Conservation (phyloP, 2,888 invertebrate species). For the Oligia strigilis region DNA sequence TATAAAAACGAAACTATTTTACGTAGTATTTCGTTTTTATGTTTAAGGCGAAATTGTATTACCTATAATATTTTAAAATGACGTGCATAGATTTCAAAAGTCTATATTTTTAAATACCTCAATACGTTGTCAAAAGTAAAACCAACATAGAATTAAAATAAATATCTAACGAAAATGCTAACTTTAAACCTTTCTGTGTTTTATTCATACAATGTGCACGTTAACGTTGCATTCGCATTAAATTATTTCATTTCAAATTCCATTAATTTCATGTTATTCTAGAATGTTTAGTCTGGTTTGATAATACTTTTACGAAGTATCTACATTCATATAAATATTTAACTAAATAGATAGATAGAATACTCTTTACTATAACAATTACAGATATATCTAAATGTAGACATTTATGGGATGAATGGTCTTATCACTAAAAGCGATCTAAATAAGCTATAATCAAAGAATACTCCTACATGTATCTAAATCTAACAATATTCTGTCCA, state of each 20-base stretch:
- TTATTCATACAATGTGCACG: not conserved
- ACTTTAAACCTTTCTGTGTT: not conserved
- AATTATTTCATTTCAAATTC: not conserved
- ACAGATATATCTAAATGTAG: not conserved
- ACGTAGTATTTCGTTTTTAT: not conserved
- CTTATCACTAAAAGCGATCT: not conserved
- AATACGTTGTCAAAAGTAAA: not conserved
- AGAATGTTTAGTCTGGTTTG: not conserved
- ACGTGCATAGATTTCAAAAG: not conserved
- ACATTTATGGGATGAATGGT: not conserved
- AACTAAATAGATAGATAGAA: too few relatives aligned
- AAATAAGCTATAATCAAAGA: not conserved
- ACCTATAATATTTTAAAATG: not conserved
- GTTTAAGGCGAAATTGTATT: not conserved
- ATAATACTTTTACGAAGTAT: not conserved
- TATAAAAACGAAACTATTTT: not conserved
- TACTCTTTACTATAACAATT: too few relatives aligned
- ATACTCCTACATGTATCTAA: not conserved
- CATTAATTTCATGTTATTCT: not conserved
- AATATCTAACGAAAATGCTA: not conserved
- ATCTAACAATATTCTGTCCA: not conserved
- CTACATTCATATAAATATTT: not conserved
- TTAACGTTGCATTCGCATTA: not conserved
- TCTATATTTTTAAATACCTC: not conserved
- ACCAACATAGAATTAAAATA: constrained; percentile 16